These are phyloP conservation scores for Chironomus riparius DNA, from an alignment of 2,888 invertebrate genomes.

Conservation along the genomic window DNA sequence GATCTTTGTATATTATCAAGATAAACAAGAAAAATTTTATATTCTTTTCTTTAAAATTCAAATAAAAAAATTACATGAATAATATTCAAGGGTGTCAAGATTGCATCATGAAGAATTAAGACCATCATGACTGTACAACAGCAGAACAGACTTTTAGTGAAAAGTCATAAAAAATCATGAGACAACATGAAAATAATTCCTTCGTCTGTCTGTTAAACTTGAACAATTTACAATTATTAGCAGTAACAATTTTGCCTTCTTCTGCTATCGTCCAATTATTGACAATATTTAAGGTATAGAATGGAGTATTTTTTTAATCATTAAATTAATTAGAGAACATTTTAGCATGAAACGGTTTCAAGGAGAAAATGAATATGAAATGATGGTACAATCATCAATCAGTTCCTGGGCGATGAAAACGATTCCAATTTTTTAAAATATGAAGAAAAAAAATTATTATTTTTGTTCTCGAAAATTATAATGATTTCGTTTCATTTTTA, in stretches of 20 bases:
- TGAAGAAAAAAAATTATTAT: no score
- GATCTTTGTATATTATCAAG: no score
- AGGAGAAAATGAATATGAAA: background rate
- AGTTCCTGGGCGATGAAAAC: background rate
- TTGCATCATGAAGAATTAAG: background rate
- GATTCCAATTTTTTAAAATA: background rate
- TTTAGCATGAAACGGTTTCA: background rate
- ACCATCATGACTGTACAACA: background rate
- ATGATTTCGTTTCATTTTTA: slow-evolving; percentile 13
- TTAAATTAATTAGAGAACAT: slow-evolving; percentile 13
- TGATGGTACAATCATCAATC: background rate
- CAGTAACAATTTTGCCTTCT: slow-evolving; percentile 20
- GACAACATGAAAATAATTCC: background rate
- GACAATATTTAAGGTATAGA: background rate
- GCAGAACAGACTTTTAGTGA: background rate
- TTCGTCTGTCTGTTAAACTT: background rate
- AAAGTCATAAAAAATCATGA: no score
- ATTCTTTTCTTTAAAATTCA: no score
- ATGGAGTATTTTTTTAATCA: slow-evolving; percentile 10
- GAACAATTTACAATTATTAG: slow-evolving; percentile 6
- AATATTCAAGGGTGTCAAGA: background rate
- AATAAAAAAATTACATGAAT: no score
- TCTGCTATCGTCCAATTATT: background rate
- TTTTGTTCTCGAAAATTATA: slow-evolving; percentile 2
- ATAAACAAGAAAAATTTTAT: no score